These are phyloP conservation scores for Ectemnius continuus DNA, from an alignment of 2,888 invertebrate genomes.

Conservation along the genomic window DNA sequence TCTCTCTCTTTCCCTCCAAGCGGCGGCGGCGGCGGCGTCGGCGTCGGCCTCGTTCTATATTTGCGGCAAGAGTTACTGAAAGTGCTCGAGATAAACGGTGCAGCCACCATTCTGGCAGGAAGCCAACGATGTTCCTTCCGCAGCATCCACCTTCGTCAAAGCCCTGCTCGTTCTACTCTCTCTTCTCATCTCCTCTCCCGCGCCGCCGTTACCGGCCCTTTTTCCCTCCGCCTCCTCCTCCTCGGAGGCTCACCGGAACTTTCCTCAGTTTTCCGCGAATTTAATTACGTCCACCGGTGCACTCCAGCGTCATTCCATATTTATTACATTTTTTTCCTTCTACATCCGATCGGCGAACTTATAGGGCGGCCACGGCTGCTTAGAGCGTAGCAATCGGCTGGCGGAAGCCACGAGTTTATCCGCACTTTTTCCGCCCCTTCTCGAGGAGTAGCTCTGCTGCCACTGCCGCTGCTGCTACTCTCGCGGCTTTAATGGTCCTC, in stretches of 20 bases:
- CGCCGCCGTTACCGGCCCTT: too few species aligned
- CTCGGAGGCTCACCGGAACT: slow-evolving; percentile 7
- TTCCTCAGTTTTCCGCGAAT: slow-evolving; percentile 35
- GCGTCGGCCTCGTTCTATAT: slow-evolving; percentile 23
- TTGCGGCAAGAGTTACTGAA: slow-evolving; percentile 20
- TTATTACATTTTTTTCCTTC: slow-evolving; percentile 57
- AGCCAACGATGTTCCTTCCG: slow-evolving; percentile 29
- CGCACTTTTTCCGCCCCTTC: not conserved
- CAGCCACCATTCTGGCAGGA: slow-evolving; percentile 24
- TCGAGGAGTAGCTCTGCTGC: not conserved
- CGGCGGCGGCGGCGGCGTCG: too few species aligned
- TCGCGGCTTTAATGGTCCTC: not conserved
- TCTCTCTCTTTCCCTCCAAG: slow-evolving; percentile 7
- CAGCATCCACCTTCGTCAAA: slow-evolving; percentile 35
- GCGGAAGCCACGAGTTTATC: not conserved
- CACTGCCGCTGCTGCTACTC: not conserved
- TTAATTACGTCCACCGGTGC: slow-evolving; percentile 60
- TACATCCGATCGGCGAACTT: too few species aligned
- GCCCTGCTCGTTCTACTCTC: not conserved
- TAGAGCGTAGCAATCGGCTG: too few species aligned
- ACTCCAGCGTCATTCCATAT: slow-evolving; percentile 39
- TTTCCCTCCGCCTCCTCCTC: too few species aligned
- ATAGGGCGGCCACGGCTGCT: too few species aligned
- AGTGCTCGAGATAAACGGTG: slow-evolving; percentile 27
- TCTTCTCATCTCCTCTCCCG: not conserved